A percentile compares a stretch with the other conserved stretches of the same genome.
Conservation (phyloP, 2,797 vertebrate genomes). For the Danio kyathit region DNA sequence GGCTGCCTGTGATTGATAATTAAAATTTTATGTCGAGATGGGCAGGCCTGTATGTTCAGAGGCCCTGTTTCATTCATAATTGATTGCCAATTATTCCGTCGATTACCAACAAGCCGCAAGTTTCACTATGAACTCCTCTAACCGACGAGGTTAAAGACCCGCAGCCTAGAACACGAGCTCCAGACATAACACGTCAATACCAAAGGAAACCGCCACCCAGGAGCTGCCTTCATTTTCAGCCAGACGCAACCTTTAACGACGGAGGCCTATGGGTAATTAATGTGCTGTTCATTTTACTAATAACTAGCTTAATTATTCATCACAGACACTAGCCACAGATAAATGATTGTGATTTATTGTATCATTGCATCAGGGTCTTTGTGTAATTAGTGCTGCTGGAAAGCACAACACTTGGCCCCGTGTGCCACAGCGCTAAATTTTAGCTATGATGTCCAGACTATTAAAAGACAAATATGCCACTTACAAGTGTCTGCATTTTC, state of each 20-base stretch:
- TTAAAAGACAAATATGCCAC: background rate
- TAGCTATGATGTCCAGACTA: background rate
- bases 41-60: slow-evolving; percentile 49
- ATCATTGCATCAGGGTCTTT: slow-evolving; percentile 44
- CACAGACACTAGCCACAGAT: slow-evolving; percentile 49
- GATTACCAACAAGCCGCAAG: slow-evolving; percentile 51
- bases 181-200: slow-evolving; percentile 35
- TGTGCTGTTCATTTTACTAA: slow-evolving; percentile 58
- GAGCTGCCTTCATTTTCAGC: slow-evolving; percentile 25
- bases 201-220: slow-evolving; percentile 7
- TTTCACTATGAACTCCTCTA: slow-evolving; percentile 37
- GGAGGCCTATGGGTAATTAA: slow-evolving; percentile 51
- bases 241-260: slow-evolving; percentile 35
- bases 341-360: slow-evolving; percentile 53
- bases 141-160: slow-evolving; percentile 37
- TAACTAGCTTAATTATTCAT: slow-evolving; percentile 59
- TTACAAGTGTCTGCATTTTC: background rate
- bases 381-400: slow-evolving; percentile 39
- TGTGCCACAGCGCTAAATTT: slow-evolving; percentile 1
- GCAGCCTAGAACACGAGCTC: background rate
- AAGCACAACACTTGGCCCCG: slow-evolving; percentile 30
- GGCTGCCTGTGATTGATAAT: slow-evolving; percentile 56
- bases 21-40: slow-evolving; percentile 59
- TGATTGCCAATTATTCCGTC: slow-evolving; percentile 59
- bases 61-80: slow-evolving; percentile 62